Percentiles rank a stretch among this genome's conserved stretches.
Conservation (phyloP, 2,888 invertebrate genomes). For the Limnephilus rhombicus region DNA sequence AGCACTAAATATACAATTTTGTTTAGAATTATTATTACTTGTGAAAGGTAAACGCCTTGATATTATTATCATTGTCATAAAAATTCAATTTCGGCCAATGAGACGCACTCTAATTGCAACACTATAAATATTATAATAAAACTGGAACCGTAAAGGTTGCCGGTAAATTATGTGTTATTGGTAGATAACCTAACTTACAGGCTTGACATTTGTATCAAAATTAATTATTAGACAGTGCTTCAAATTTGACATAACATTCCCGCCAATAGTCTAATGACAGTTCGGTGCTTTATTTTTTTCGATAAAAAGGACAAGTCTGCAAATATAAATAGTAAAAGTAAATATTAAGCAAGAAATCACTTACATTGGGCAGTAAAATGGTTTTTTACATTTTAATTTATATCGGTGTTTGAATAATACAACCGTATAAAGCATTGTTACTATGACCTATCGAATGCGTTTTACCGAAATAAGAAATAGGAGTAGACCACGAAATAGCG, state of each 20-base stretch:
- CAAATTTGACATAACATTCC: conserved; percentile 46
- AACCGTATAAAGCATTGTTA: background rate
- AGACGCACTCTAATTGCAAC: background rate
- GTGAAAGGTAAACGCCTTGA: too few species aligned
- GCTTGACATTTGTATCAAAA: conserved; percentile 4
- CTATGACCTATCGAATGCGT: background rate
- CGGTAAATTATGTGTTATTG: background rate
- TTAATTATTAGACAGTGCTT: background rate
- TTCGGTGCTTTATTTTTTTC: background rate
- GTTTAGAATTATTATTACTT: too few species aligned
- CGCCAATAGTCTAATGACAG: conserved; percentile 49
- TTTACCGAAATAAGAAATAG: background rate
- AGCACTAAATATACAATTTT: background rate
- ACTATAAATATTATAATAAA: background rate
- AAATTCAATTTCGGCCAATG: background rate
- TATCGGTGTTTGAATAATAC: conserved; percentile 6
- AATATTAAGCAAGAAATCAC: background rate
- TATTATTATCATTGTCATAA: too few species aligned
- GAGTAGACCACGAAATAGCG: background rate
- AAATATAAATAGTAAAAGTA: background rate
- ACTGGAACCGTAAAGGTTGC: background rate
- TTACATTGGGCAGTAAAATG: background rate
- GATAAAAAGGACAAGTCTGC: background rate
- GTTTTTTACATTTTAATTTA: background rate
- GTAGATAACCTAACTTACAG: background rate